Evolutionary conservation across 2,888 invertebrate species (phyloP).

Genomic region (Phalera bucephala): DNA sequence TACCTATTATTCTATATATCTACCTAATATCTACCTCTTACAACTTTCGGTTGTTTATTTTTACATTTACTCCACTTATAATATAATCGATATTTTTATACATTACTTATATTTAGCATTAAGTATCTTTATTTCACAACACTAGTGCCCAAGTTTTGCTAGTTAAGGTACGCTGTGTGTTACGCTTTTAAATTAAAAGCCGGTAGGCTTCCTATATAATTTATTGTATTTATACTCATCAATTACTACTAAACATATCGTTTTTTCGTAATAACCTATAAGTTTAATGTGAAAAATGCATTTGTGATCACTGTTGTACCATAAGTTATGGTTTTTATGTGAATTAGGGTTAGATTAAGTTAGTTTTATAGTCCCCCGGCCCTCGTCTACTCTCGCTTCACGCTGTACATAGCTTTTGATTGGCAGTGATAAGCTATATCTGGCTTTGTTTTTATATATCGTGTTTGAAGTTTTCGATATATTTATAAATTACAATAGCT

Average conservation of each 20-base stretch:
- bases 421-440: slow-evolving; percentile 29
- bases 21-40: too few relatives aligned
- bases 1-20: too few relatives aligned
- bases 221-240: slow-evolving; percentile 63
- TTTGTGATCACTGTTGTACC: slow-evolving; percentile 61
- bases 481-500: slow-evolving; percentile 42
- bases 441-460: slow-evolving; percentile 42
- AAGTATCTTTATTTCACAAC: too few relatives aligned
- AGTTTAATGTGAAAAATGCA: slow-evolving; percentile 53
- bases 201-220: slow-evolving; percentile 46
- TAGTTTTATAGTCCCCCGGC: slow-evolving; percentile 41
- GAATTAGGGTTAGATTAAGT: slow-evolving; percentile 37
- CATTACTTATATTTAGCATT: too few relatives aligned
- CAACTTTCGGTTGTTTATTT: too few relatives aligned
- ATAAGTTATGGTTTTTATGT: slow-evolving; percentile 39
- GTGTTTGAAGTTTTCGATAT: slow-evolving; percentile 56
- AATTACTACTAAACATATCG: slow-evolving; percentile 71
- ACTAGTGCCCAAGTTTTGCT: slow-evolving; percentile 73
- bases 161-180: slow-evolving; percentile 73
- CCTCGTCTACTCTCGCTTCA: slow-evolving; percentile 27
- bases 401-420: slow-evolving; percentile 46
- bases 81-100: too few relatives aligned
- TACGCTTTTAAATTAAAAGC: slow-evolving; percentile 55
- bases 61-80: too few relatives aligned
- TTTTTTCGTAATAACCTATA: slow-evolving; percentile 47